Conservation (phyloP, 2,888 invertebrate genomes). For the Oligia latruncula region DNA sequence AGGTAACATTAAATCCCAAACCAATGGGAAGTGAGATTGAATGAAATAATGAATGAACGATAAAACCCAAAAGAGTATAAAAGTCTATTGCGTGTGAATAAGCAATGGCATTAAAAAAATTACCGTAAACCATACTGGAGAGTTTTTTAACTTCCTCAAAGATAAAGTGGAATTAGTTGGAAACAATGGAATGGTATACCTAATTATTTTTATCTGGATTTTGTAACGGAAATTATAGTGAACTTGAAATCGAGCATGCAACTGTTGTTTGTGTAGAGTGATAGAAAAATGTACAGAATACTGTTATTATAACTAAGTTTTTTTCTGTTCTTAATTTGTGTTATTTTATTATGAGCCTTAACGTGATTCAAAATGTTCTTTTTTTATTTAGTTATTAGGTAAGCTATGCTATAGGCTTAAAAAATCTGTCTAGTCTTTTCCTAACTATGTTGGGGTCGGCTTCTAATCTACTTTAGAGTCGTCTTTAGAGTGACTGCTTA, state of each 20-base stretch:
- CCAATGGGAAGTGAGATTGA: slow-evolving; percentile 42
- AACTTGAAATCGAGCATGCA: slow-evolving; percentile 34
- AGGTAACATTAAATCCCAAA: slow-evolving; percentile 35
- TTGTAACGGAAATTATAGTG: slow-evolving; percentile 40
- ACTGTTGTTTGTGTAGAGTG: slow-evolving; percentile 1
- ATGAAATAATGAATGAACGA: slow-evolving; percentile 57
- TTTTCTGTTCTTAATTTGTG: neutral
- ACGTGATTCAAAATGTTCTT: neutral
- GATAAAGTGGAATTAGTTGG: slow-evolving; percentile 53
- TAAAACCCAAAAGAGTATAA: slow-evolving; percentile 46
- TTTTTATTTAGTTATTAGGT: neutral
- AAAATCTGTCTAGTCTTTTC: neutral
- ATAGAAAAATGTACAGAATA: neutral
- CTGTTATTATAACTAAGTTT: neutral
- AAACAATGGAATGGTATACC: slow-evolving; percentile 51
- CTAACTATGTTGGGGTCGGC: neutral
- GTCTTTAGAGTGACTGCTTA: neutral
- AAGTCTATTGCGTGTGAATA: slow-evolving; percentile 53
- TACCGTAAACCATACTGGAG: slow-evolving; percentile 33
- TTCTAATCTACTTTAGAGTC: no score
- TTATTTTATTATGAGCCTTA: neutral
- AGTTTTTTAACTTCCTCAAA: slow-evolving; percentile 47
- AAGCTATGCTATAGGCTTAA: neutral
- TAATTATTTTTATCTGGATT: slow-evolving; percentile 52
- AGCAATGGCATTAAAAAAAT: slow-evolving; percentile 39